phyloP scores from a whole-genome alignment of 2,797 vertebrate species.

The Scolopax rusticola region DNA sequence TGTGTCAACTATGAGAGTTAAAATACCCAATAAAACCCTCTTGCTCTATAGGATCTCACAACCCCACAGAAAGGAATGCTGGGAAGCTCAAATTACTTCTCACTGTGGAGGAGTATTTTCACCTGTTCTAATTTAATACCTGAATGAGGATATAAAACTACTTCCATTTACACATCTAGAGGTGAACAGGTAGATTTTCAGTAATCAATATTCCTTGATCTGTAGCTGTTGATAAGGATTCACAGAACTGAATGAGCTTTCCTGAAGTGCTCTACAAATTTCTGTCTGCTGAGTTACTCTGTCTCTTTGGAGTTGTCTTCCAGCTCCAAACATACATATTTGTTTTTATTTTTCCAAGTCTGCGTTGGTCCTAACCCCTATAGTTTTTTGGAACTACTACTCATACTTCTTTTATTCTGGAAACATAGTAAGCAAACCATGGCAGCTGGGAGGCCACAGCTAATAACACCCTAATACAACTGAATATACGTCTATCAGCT shows the following conservation, averaged over 20 bases:
- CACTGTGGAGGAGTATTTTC: background rate
- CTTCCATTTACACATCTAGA: background rate
- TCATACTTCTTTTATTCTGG: background rate
- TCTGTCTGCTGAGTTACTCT: background rate
- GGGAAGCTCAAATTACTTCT: background rate
- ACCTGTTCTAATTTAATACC: background rate
- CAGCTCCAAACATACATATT: background rate
- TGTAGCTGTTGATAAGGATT: background rate
- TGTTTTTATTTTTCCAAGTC: background rate
- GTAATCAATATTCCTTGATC: background rate
- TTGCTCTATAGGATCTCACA: background rate
- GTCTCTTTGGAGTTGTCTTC: background rate
- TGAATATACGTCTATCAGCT: background rate
- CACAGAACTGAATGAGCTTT: background rate
- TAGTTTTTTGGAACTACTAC: background rate
- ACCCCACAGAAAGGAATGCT: background rate
- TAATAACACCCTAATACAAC: fast-evolving
- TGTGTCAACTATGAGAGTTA: background rate
- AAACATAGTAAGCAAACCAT: fast-evolving
- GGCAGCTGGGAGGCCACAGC: background rate
- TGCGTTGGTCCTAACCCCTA: fast-evolving
- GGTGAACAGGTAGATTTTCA: background rate
- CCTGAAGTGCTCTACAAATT: fast-evolving
- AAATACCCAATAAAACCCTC: background rate
- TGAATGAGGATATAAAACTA: background rate